Percentiles rank a stretch among this genome's conserved stretches.
phyloP scores from a whole-genome alignment of 2,888 invertebrate species.

The Drosophila greeni region DNA sequence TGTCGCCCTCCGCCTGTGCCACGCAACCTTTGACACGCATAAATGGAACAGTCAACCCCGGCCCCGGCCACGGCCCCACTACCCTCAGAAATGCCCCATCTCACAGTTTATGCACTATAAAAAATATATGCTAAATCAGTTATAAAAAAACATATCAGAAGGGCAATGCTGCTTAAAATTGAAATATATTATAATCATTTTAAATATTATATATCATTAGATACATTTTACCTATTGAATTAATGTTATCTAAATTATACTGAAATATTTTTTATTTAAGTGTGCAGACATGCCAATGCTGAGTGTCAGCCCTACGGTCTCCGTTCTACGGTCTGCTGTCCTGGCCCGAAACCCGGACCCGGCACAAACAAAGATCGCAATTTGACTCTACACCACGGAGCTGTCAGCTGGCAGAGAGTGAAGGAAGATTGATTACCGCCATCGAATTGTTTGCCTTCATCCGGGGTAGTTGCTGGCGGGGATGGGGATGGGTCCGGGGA shows the following conservation, averaged over 20 bases:
- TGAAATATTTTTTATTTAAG: conserved; percentile 5
- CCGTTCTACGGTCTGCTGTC: conserved; percentile 33
- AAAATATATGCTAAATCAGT: background rate
- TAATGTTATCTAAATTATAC: too few relatives aligned
- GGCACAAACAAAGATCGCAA: conserved; percentile 76
- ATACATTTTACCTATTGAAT: too few relatives aligned
- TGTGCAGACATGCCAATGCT: conserved; percentile 34
- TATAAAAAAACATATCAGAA: background rate
- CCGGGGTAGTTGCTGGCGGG: conserved; percentile 29
- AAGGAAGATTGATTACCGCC: conserved; percentile 80
- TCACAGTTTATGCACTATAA: conserved; percentile 11
- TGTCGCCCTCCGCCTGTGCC: conserved; percentile 63
- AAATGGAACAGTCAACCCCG: conserved; percentile 66
- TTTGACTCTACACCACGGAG: conserved; percentile 79
- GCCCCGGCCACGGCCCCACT: conserved; percentile 5
- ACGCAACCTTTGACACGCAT: conserved; percentile 75
- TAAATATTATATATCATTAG: background rate
- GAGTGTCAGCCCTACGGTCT: conserved; percentile 43
- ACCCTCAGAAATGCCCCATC: conserved; percentile 14
- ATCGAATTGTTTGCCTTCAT: conserved; percentile 77
- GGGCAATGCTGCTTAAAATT: too few relatives aligned
- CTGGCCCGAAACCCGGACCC: conserved; percentile 45
- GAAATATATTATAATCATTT: too few relatives aligned
- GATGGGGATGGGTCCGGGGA: conserved; percentile 33
- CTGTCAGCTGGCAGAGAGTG: conserved; percentile 79